Conservation (phyloP, 2,888 invertebrate genomes). For the Glyphotaelius pellucidus region DNA sequence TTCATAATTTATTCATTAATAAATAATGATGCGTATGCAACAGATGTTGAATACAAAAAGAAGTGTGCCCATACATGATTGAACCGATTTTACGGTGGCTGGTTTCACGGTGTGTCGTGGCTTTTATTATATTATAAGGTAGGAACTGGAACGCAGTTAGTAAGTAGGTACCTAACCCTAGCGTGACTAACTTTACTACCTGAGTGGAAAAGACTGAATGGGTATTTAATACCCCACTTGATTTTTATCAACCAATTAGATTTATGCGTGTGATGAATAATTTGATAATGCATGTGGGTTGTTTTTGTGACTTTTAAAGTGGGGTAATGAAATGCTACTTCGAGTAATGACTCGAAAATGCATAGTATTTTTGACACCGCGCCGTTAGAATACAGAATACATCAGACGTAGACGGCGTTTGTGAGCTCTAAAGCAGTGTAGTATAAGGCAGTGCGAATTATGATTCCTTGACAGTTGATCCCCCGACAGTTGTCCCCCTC, state of each 20-base stretch:
- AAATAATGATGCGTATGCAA: background rate
- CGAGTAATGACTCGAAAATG: too few relatives aligned
- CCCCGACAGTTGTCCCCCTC: too few relatives aligned
- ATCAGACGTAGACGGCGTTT: too few relatives aligned
- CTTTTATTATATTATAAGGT: background rate
- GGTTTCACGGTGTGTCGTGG: constrained; percentile 7
- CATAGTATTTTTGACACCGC: too few relatives aligned
- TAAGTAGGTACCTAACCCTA: constrained; percentile 18
- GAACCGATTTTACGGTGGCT: constrained; percentile 36
- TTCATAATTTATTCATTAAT: constrained; percentile 38
- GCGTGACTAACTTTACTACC: constrained; percentile 11
- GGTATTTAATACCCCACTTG: constrained; percentile 30
- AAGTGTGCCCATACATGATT: constrained; percentile 5
- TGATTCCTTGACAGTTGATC: too few relatives aligned
- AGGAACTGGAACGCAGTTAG: background rate
- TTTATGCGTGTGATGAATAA: background rate
- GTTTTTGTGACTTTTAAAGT: too few relatives aligned
- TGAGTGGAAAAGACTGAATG: background rate
- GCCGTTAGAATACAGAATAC: too few relatives aligned
- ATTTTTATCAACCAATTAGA: background rate
- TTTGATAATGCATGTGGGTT: background rate
- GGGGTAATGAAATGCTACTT: too few relatives aligned
- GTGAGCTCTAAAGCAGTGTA: too few relatives aligned
- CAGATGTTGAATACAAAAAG: constrained; percentile 29
- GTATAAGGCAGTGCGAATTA: too few relatives aligned